phyloP scores from a whole-genome alignment of 2,797 vertebrate genomes.

The Cuculus canorus region DNA sequence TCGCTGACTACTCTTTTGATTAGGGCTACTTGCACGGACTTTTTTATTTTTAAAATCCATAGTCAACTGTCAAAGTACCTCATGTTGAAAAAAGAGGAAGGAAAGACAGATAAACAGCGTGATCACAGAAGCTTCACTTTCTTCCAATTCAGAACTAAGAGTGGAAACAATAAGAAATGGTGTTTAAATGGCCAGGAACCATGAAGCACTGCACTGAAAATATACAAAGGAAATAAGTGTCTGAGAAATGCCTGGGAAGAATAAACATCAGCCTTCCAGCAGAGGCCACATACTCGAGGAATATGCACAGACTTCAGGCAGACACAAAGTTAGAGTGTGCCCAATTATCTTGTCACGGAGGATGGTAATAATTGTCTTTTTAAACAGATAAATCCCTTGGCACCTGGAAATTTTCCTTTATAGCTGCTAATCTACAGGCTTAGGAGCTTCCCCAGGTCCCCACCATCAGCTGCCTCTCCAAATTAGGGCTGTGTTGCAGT shows the following conservation, averaged over 20 bases:
- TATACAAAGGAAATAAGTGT: background rate
- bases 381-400: background rate
- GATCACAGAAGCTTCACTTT: background rate
- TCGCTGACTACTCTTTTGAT: background rate
- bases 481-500: background rate
- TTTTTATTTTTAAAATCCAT: background rate
- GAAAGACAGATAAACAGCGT: background rate
- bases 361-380: background rate
- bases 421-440: background rate
- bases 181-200: background rate
- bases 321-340: background rate
- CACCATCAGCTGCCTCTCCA: accelerated
- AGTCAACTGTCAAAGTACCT: background rate
- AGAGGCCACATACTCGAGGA: background rate
- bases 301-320: background rate
- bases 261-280: background rate
- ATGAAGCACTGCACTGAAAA: background rate
- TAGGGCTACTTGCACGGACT: background rate
- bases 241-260: background rate
- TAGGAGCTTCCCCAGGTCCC: background rate
- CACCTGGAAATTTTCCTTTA: background rate
- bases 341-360: background rate
- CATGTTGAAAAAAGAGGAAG: background rate
- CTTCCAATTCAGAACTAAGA: background rate
- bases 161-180: background rate